Percentiles rank a stretch among this genome's conserved stretches.
Evolutionary conservation across 2,797 vertebrate species (phyloP).

Genomic region (Melanotaenia trifasciata): DNA sequence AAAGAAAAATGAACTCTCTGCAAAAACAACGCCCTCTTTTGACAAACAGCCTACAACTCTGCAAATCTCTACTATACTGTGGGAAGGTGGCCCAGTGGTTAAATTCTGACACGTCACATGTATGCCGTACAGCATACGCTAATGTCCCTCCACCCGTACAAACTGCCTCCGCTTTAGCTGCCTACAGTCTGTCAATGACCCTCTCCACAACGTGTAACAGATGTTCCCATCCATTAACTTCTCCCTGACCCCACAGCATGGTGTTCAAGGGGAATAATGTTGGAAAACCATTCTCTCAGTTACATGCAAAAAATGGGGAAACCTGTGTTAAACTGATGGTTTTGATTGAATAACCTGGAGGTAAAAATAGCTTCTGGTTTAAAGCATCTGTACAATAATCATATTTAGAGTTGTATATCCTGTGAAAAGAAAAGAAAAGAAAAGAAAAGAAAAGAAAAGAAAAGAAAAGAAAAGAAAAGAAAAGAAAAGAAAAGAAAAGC

Average conservation of each 20-base stretch:
- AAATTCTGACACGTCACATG: conserved; percentile 19
- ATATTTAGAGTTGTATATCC: neutral
- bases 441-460: no score
- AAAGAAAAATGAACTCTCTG: conserved; percentile 21
- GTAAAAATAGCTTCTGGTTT: conserved; percentile 14
- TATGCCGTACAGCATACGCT: conserved; percentile 61
- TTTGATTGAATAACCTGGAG: conserved; percentile 21
- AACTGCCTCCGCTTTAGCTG: conserved; percentile 49
- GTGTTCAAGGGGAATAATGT: conserved; percentile 35
- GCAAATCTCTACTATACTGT: conserved; percentile 22
- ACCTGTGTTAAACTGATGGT: conserved; percentile 9
- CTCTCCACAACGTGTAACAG: conserved; percentile 63
- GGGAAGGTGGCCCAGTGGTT: conserved; percentile 44
- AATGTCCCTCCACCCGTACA: conserved; percentile 49
- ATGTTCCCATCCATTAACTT: conserved; percentile 74
- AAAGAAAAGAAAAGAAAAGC: no score
- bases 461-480: neutral
- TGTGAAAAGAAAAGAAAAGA: neutral
- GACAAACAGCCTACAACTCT: conserved; percentile 37
- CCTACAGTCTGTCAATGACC: conserved; percentile 66
- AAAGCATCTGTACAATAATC: conserved; percentile 1
- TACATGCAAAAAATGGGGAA: conserved; percentile 16
- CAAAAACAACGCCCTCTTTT: conserved; percentile 22
- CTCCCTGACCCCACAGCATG: conserved; percentile 67
- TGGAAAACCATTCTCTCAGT: conserved; percentile 35